phyloP scores from a whole-genome alignment of 1,140 invertebrate genomes.

The Lasioglossum baleicum region DNA sequence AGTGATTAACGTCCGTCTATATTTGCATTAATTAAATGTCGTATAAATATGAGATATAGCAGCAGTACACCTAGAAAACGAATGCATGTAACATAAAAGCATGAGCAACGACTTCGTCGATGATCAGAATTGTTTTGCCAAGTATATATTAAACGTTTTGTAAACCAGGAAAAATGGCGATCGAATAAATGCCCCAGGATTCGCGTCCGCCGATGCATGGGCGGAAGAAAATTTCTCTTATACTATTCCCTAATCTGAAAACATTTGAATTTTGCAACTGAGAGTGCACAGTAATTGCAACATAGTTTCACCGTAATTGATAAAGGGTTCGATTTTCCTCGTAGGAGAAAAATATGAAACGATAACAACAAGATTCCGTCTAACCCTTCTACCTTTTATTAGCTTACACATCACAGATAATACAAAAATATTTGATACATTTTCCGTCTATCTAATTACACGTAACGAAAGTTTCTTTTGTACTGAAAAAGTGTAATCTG shows the following conservation, averaged over 20 bases:
- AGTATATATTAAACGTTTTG: not conserved
- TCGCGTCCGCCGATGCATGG: too few species aligned
- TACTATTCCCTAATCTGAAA: too few species aligned
- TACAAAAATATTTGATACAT: not conserved
- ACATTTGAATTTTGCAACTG: too few species aligned
- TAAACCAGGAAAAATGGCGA: not conserved
- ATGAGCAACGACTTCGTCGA: not conserved
- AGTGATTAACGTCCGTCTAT: conserved; percentile 7
- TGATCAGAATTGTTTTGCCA: not conserved
- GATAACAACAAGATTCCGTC: not conserved
- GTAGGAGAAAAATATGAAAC: not conserved
- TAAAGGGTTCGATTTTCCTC: too few species aligned
- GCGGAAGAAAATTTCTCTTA: too few species aligned
- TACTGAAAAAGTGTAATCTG: not conserved
- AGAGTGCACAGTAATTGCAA: too few species aligned
- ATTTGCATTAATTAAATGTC: not conserved
- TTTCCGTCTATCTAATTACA: not conserved
- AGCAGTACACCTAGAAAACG: not conserved
- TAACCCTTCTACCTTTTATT: not conserved
- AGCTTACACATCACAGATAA: not conserved
- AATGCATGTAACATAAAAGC: not conserved
- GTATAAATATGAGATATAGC: not conserved
- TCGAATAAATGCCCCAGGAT: not conserved
- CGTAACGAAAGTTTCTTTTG: not conserved
- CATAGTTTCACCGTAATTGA: too few species aligned